These are phyloP conservation scores for Sardinella longiceps DNA, from an alignment of 2,797 vertebrate species.

Conservation along the genomic window DNA sequence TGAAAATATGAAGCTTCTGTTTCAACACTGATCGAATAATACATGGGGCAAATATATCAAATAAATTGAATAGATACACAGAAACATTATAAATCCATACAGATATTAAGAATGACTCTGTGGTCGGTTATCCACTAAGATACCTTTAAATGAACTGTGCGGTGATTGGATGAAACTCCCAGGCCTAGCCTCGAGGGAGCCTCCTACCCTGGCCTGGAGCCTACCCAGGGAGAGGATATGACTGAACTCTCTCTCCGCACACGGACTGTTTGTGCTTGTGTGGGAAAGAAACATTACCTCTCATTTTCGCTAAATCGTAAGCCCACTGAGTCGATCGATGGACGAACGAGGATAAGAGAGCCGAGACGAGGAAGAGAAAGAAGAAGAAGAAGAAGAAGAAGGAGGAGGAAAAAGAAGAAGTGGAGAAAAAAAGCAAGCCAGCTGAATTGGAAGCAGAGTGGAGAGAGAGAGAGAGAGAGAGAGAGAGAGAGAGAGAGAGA, in stretches of 20 bases:
- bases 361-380: neutral
- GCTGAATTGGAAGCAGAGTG: neutral
- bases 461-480: neutral
- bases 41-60: too few species aligned
- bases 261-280: neutral
- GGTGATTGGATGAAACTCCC: neutral
- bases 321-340: neutral
- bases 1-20: neutral
- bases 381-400: neutral
- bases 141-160: neutral
- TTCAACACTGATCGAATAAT: neutral
- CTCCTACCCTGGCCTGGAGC: neutral
- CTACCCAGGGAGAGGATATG: neutral
- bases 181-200: neutral
- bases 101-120: neutral
- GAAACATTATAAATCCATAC: neutral
- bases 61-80: too few species aligned
- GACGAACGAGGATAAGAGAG: neutral
- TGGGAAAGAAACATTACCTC: constrained; percentile 13
- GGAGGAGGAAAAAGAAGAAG: neutral
- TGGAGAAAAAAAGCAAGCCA: neutral
- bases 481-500: neutral
- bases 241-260: neutral
- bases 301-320: neutral
- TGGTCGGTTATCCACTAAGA: neutral